Conservation (phyloP, 2,797 vertebrate species). For the Acanthurus leucopareius region DNA sequence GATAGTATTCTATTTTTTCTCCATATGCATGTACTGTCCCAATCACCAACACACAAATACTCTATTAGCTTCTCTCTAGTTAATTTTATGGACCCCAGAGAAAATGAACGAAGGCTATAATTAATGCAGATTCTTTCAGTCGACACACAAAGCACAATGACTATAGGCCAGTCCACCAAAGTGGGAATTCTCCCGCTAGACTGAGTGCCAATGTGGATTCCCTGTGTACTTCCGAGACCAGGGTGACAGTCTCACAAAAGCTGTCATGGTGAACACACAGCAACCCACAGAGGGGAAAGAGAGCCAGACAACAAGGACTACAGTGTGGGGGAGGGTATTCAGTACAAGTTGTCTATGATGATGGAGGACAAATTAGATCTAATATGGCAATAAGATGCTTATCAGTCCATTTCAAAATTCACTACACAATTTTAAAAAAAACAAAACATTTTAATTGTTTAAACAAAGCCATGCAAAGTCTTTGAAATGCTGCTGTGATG, state of each 20-base stretch:
- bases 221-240: constrained; percentile 81
- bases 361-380: constrained; percentile 55
- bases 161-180: constrained; percentile 77
- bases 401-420: constrained; percentile 31
- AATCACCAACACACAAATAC: constrained; percentile 15
- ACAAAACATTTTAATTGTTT: background rate
- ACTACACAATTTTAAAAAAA: constrained; percentile 3
- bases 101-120: constrained; percentile 77
- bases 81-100: constrained; percentile 70
- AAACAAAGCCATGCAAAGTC: constrained; percentile 25
- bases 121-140: constrained; percentile 86
- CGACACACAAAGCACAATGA: constrained; percentile 79
- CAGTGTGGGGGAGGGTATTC: constrained; percentile 63
- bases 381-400: constrained; percentile 58
- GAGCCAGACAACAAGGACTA: constrained; percentile 53
- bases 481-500: constrained; percentile 8
- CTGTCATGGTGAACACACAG: constrained; percentile 82
- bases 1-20: background rate
- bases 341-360: constrained; percentile 45
- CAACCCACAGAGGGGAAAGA: constrained; percentile 67
- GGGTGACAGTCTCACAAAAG: constrained; percentile 84
- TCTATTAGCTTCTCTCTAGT: constrained; percentile 69
- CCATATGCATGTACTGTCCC: background rate
- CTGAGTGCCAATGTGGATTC: constrained; percentile 82
- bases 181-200: constrained; percentile 82